Conservation (phyloP, 2,797 vertebrate genomes). For the Pantherophis alleghaniensis region DNA sequence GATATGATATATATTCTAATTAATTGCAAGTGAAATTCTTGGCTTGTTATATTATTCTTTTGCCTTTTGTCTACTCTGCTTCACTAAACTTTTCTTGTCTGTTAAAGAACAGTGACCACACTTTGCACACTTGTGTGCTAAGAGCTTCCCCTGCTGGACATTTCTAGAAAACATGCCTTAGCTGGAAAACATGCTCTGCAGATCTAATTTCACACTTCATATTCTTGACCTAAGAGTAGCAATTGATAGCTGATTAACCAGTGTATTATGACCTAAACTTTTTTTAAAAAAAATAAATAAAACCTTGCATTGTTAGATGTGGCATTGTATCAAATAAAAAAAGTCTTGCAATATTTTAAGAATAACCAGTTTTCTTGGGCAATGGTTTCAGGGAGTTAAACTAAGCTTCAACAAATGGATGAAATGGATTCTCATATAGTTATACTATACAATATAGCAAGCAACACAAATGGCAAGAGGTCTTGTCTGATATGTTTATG, state of each 20-base stretch:
- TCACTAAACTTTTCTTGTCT: constrained; percentile 54
- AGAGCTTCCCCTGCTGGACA: constrained; percentile 81
- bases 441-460: not conserved
- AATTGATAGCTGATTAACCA: not conserved
- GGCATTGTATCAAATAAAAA: not conserved
- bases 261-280: not conserved
- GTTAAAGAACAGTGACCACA: constrained; percentile 40
- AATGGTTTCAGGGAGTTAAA: not conserved
- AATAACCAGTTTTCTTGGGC: not conserved
- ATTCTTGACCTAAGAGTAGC: constrained; percentile 38
- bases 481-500: not conserved
- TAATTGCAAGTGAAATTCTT: not conserved
- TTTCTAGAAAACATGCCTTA: constrained; percentile 67
- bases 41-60: constrained; percentile 8
- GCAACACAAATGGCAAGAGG: not conserved
- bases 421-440: not conserved
- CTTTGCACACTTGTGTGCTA: constrained; percentile 67
- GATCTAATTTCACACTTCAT: constrained; percentile 60
- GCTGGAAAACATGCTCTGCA: constrained; percentile 51
- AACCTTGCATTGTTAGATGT: not conserved
- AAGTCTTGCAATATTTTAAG: not conserved
- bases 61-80: constrained; percentile 9
- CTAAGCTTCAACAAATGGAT: not conserved
- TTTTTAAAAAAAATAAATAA: not conserved
- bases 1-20: constrained; percentile 1